Conservation (phyloP, 1,140 invertebrate species). For the Macrobrachium rosenbergii region DNA sequence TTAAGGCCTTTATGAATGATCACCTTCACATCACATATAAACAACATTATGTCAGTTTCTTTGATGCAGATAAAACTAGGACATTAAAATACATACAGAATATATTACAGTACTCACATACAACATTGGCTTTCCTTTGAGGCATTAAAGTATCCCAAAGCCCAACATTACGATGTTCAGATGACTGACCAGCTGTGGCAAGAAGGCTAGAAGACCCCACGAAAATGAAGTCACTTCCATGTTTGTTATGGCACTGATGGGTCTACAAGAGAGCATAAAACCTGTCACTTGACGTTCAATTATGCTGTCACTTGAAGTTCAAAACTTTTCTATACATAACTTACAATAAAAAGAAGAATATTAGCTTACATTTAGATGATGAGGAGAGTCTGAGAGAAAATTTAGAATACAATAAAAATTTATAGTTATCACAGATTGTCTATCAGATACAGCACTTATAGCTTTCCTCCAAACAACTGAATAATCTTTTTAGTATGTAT, state of each 20-base stretch:
- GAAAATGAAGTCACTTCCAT: conserved; percentile 97
- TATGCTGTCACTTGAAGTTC: background rate
- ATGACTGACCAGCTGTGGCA: conserved; percentile 96
- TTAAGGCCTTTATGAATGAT: no score
- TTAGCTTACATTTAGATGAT: conserved; percentile 15
- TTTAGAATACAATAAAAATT: no score
- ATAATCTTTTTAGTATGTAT: no score
- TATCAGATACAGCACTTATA: no score
- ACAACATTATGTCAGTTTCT: background rate
- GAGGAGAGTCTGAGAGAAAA: background rate
- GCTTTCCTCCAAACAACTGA: no score
- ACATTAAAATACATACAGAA: background rate
- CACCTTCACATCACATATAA: background rate
- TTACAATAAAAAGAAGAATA: no score
- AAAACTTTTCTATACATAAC: no score
- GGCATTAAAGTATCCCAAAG: conserved; percentile 99
- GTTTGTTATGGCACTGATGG: conserved; percentile 96
- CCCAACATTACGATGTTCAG: conserved; percentile 97
- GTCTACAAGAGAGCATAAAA: conserved; percentile 77
- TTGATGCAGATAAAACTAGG: background rate
- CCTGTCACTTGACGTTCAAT: background rate
- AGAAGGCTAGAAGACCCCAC: conserved; percentile 96
- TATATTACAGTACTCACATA: conserved; percentile 70
- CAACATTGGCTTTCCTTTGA: conserved; percentile 91
- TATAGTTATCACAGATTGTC: no score